Evolutionary conservation across 2,797 vertebrate species (phyloP).

Genomic region (Pseudomugil gertrudae): DNA sequence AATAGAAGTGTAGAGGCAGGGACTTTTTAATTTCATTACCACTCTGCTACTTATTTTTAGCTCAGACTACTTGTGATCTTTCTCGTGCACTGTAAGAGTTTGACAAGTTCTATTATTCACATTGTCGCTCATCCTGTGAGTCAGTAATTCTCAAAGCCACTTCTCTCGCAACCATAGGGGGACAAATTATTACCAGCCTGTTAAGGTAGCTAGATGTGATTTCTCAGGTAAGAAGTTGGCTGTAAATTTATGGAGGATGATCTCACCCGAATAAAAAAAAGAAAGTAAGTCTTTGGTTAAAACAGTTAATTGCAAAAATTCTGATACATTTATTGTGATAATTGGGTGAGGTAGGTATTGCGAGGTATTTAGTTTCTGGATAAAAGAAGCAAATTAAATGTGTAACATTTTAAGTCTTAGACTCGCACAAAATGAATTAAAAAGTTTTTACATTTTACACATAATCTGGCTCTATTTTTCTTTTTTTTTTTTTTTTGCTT

Average conservation of each 20-base stretch:
- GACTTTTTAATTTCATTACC: constrained; percentile 71
- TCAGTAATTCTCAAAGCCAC: constrained; percentile 64
- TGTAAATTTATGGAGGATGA: constrained; percentile 35
- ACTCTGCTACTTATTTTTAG: constrained; percentile 69
- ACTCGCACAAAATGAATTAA: not conserved
- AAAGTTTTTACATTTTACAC: not conserved
- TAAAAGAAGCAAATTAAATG: not conserved
- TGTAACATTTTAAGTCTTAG: not conserved
- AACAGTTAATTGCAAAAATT: constrained; percentile 1
- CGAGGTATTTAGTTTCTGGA: too few relatives aligned
- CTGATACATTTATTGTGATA: constrained; percentile 2
- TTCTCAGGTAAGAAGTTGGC: constrained; percentile 50
- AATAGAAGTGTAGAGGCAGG: constrained; percentile 60
- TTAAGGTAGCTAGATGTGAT: constrained; percentile 53
- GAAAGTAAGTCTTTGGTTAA: not conserved
- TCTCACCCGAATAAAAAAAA: constrained; percentile 19
- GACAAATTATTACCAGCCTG: constrained; percentile 61
- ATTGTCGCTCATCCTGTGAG: constrained; percentile 63
- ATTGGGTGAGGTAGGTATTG: not conserved
- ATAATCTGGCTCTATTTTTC: not conserved
- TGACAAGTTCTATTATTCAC: constrained; percentile 76
- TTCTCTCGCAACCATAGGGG: constrained; percentile 53
- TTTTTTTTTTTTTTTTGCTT: too few relatives aligned
- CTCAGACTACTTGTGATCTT: constrained; percentile 63
- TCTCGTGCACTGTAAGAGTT: constrained; percentile 65